A percentile compares a stretch with the other conserved stretches of the same genome.
These are phyloP conservation scores for Atrichornis clamosus DNA, from an alignment of 2,113 vertebrate genomes.

Conservation along the genomic window DNA sequence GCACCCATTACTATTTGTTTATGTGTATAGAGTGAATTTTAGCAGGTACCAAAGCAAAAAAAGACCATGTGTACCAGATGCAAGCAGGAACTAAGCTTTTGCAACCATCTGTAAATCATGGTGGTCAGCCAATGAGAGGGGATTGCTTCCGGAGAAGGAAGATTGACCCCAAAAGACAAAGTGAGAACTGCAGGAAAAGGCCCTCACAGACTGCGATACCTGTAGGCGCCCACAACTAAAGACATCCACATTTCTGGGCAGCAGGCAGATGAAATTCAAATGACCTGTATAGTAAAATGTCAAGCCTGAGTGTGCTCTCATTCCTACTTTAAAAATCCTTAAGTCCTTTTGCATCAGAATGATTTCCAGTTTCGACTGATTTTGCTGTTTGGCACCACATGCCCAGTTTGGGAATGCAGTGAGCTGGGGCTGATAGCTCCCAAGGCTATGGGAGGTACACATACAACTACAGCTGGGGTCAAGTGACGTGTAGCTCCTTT, in stretches of 20 bases:
- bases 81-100: neutral
- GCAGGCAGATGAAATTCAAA: fast-evolving
- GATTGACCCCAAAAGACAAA: neutral
- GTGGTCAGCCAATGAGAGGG: neutral
- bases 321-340: neutral
- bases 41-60: neutral
- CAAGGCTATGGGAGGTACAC: neutral
- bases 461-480: neutral
- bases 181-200: neutral
- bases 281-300: neutral
- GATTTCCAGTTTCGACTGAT: neutral
- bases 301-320: neutral
- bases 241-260: neutral
- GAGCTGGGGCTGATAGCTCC: neutral
- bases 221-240: neutral
- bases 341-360: neutral
- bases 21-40: neutral
- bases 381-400: neutral
- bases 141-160: neutral
- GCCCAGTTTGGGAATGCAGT: neutral
- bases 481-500: neutral
- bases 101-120: neutral
- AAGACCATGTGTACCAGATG: neutral
- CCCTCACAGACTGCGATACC: neutral
- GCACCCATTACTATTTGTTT: neutral